Evolutionary conservation across 1,140 invertebrate species (phyloP), one percentile per base, ranked within the genome.

Genomic region (Sinella curviseta): DNA sequence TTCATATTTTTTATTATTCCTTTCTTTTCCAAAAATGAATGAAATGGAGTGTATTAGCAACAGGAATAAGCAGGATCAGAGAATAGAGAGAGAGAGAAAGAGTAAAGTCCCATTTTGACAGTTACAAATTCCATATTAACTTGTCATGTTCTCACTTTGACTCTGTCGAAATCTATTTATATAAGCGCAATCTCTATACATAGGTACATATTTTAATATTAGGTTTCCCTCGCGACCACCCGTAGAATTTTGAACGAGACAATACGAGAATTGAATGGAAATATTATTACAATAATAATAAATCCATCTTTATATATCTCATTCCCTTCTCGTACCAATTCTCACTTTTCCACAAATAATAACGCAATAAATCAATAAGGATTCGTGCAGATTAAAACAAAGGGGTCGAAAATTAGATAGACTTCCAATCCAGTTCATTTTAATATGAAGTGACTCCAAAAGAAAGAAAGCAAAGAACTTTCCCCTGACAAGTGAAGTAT

Each of bases 401-500:
- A 60, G 24, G 24, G 57, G 3, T 12, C 4, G 12, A 26, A 60
- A 60, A 60, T 60, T 60, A 60, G 24, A 60, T 60, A 60, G 24
- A 60, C 14, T 60, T 60, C 57, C 24, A 26, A 3, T 26, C 24
- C 57, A 60, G 57, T 26, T 60, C 57, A 17, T 26, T 60, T 60
- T 60, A 60, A 60, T 60, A 60, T 60, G 57, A 60, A 12, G 57
- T 60, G 57, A 12, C 24, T 12, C 30, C 65, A 60, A n/a, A 60
- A 60, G 14, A 60, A 3, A 60, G 20, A 20, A 20, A 8, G 39
- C 57, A 65, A 65, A 70, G 31, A 70, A 70, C 65, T 70, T 70
- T 70, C 24, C 57, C 57, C 20, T 65, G 57, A 65, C 57, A 26
- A 65, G 57, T 65, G 16, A 65, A 65, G 57, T 65, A 65, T 65